phyloP scores from a whole-genome alignment of 2,888 invertebrate species.

The Coecobrya sp. region DNA sequence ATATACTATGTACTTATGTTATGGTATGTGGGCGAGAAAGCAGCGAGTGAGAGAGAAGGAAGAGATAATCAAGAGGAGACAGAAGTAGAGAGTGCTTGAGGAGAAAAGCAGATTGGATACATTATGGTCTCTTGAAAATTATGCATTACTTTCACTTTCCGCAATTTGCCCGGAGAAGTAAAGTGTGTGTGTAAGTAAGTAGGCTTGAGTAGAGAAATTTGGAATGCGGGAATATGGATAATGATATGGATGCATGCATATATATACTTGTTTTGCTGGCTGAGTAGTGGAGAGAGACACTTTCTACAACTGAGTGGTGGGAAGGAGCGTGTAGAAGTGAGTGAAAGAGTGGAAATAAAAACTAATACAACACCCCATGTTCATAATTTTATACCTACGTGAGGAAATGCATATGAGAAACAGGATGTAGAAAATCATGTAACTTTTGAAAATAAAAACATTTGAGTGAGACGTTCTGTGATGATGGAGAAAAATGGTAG shows the following conservation, averaged over 20 bases:
- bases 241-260: not conserved
- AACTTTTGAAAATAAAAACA: too few species aligned
- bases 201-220: not conserved
- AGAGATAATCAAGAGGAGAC: constrained; percentile 46
- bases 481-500: too few species aligned
- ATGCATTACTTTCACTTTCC: constrained; percentile 64
- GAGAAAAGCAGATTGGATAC: constrained; percentile 63
- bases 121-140: constrained; percentile 60
- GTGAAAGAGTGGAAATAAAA: too few species aligned
- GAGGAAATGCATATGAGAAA: too few species aligned
- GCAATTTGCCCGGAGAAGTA: constrained; percentile 30
- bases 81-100: not conserved
- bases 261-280: not conserved
- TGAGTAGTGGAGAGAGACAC: too few species aligned
- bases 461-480: too few species aligned
- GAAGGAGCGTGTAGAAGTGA: too few species aligned
- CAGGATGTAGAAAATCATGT: too few species aligned
- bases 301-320: too few species aligned
- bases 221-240: not conserved
- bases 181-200: not conserved
- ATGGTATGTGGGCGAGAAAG: not conserved
- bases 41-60: not conserved
- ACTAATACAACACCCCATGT: too few species aligned
- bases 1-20: too few species aligned
- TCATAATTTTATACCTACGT: too few species aligned